A percentile compares a stretch with the other conserved stretches of the same genome.
Evolutionary conservation across 2,113 vertebrate genomes (phyloP).

Genomic region (Carassius carassius): DNA sequence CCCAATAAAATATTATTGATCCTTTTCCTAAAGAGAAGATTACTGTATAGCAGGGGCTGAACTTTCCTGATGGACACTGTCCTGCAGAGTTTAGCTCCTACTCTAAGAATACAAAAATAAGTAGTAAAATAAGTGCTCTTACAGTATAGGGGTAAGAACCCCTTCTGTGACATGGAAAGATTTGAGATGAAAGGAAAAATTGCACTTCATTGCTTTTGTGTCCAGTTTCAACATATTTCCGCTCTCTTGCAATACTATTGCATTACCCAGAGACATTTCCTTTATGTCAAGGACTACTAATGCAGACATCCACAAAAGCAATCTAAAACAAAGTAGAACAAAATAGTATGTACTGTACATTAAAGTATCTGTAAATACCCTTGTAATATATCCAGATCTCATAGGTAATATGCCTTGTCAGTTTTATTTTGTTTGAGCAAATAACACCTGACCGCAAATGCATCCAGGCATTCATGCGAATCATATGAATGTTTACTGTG

Average conservation of each 20-base stretch:
- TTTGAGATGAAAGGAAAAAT: too few species aligned
- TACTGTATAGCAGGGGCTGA: background rate
- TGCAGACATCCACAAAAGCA: background rate
- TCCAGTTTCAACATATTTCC: background rate
- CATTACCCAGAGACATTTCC: background rate
- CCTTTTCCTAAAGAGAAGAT: background rate
- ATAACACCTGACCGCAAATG: slow-evolving; percentile 23
- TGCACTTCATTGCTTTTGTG: too few species aligned
- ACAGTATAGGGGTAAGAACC: too few species aligned
- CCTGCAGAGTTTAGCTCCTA: too few species aligned
- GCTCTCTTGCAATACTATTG: background rate
- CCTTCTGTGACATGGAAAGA: too few species aligned
- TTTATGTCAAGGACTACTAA: background rate
- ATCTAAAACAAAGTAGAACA: background rate
- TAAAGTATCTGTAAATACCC: background rate
- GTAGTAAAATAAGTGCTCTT: too few species aligned
- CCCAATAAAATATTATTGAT: background rate
- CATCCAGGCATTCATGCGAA: slow-evolving; percentile 25
- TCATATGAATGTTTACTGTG: slow-evolving; percentile 27
- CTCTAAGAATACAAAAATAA: too few species aligned
- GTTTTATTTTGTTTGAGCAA: slow-evolving; percentile 30
- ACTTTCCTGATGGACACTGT: too few species aligned
- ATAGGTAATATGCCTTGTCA: slow-evolving; percentile 30
- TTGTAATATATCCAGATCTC: slow-evolving; percentile 19
- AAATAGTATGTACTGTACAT: background rate